Evolutionary conservation across 2,888 invertebrate genomes (phyloP), one percentile per base, ranked within the genome.

Genomic region (Osmoderma eremita): DNA sequence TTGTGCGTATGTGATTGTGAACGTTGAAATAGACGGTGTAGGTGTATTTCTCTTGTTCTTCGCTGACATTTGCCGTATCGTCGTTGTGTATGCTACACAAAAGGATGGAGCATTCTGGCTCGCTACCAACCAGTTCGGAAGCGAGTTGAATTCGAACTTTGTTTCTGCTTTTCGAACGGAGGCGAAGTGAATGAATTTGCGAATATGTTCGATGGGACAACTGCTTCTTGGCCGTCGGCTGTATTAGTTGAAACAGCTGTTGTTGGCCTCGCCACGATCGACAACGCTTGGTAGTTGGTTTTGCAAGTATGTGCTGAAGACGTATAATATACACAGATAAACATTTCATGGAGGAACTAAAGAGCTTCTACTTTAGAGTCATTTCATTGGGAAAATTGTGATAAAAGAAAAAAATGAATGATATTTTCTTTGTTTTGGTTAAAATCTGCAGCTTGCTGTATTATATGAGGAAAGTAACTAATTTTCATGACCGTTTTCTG

Each of bases 41-140:
- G 58, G 58, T 61, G 58, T 45, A 24, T 45, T 61, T 61, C 45
- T 45, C 58, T 48, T 61, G 58, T 48, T 61, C 45, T 61, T 45
- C 58, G 24, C 17, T 45, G 58, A 61, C 58, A 61, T 61, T 61
- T 61, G 45, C 45, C 45, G 45, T 45, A 13, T 45, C 58, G 58
- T 6, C 58, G 30, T 45, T 42, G 45, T 20, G 18, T 20, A 48
- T 18, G 17, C 18, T 13, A 45, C 42, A 30, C 20, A 24, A 58
- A 22, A 58, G 22, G 56, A 58, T 18, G 18, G 30, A 61, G 58
- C 30, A 8, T 5, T 30, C 30, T 30, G 30, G 30, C 30, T 30
- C 30, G 30, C 53, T 38, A 53, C 38, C 38, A 53, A 53, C 38
- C 53, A 53, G 53, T 53, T 38, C 38, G 53, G 53, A 53, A 53